Base-by-base conservation (phyloP, 2,113 vertebrate species). In the Ariopsis seemanni region DNA sequence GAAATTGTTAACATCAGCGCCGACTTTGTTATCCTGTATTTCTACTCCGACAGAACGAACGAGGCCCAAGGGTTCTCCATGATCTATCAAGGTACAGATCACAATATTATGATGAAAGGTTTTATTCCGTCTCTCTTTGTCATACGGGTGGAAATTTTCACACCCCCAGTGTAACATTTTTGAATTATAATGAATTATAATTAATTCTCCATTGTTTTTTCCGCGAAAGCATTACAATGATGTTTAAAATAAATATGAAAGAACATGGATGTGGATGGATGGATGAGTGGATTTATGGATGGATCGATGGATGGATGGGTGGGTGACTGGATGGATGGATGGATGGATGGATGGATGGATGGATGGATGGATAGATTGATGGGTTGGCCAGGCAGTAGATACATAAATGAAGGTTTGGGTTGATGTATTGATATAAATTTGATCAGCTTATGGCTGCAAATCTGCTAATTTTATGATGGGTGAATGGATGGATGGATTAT, bases 11-110 rank as follows among this genome's bases (percentile, higher is more conserved):
- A 99, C 90, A 48, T 99, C 94, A 98, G 97, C 0, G 89, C 95
- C 48, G 97, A 99, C 92, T 99, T 96, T 58, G 96, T 97, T 58
- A 97, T 99, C 48, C 91, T 99, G 63, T 99, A 99, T 94, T 99
- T 99, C 92, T 99, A 96, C 95, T 99, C 98, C 0, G 98, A 99
- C 91, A 95, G 97, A 50, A 96, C 97, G 89, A 99, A 97, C 92
- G 96, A 98, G 89, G 97, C 97, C 58, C 97, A 98, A 80, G 98
- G 98, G 30, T 99, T 99, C 87, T 96, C 97, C 88, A 93, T 98
- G 92, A 93, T 96, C 8, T 99, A 99, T 83, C 95, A 96, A 95
- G 79, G 79, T 82, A 82, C 78, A 30, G n/a, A 17, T 55, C 52
- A 79, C 71, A 48, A 1, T 42, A 22, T 50, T 75, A 22, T 75